A percentile compares a stretch with the other conserved stretches of the same genome.
phyloP scores from a whole-genome alignment of 2,888 invertebrate genomes.

The Melanargia galathea region DNA sequence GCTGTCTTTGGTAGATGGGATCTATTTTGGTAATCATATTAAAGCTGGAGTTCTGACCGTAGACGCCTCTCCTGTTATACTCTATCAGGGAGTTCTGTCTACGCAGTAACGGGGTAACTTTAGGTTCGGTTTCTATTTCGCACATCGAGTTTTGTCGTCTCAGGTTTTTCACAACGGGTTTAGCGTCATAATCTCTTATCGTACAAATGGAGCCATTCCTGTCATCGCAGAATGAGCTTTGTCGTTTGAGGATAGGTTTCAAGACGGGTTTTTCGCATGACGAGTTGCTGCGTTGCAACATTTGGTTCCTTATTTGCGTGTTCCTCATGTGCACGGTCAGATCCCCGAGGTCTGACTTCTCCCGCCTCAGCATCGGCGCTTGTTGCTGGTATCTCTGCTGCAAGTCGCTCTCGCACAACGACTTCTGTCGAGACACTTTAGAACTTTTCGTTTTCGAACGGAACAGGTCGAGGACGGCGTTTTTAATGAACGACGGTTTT shows the following conservation, averaged over 20 bases:
- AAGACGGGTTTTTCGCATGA: conserved; percentile 76
- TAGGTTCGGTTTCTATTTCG: conserved; percentile 80
- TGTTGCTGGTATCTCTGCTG: conserved; percentile 67
- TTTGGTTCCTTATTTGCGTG: conserved; percentile 72
- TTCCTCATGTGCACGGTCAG: conserved; percentile 73
- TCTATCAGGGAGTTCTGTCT: conserved; percentile 81
- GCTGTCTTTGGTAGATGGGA: conserved; percentile 80
- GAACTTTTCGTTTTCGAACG: conserved; percentile 78
- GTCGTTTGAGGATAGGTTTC: conserved; percentile 76
- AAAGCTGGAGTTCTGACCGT: conserved; percentile 74
- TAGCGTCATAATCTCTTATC: conserved; percentile 74
- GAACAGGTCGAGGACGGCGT: conserved; percentile 79
- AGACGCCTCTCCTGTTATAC: conserved; percentile 75
- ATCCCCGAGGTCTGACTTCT: conserved; percentile 75
- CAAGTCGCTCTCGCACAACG: conserved; percentile 75
- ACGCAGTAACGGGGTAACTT: conserved; percentile 78
- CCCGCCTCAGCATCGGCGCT: conserved; percentile 70
- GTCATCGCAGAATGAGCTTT: conserved; percentile 78
- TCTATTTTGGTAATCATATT: conserved; percentile 82
- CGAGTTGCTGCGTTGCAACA: conserved; percentile 77
- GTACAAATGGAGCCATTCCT: conserved; percentile 74
- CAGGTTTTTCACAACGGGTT: conserved; percentile 66
- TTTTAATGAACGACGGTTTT: conserved; percentile 81
- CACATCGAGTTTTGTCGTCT: conserved; percentile 78
- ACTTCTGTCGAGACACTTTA: conserved; percentile 77